phyloP scores from a whole-genome alignment of 2,113 vertebrate genomes.

The Phrynosoma blainvillii region DNA sequence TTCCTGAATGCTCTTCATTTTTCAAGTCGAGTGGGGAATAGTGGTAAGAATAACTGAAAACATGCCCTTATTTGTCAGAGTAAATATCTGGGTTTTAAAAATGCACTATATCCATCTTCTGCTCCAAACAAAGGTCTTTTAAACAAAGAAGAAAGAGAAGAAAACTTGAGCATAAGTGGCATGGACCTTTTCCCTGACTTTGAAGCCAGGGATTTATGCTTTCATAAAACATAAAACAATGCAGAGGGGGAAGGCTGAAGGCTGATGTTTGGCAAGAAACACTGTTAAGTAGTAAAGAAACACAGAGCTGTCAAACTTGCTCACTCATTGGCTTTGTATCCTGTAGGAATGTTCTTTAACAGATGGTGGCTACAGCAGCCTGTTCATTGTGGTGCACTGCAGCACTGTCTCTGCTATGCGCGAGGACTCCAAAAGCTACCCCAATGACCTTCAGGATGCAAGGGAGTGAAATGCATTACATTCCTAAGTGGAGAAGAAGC shows the following conservation, averaged over 20 bases:
- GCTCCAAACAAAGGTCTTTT: neutral
- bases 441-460: neutral
- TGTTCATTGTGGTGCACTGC: neutral
- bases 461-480: slow-evolving; percentile 28
- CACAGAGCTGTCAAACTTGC: neutral
- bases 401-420: neutral
- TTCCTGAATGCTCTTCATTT: neutral
- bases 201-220: neutral
- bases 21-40: neutral
- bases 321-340: neutral
- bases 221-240: slow-evolving; percentile 11
- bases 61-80: neutral
- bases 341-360: neutral
- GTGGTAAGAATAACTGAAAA: neutral
- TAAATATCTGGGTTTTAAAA: slow-evolving; percentile 15
- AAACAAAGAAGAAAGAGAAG: neutral
- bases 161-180: neutral
- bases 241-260: neutral
- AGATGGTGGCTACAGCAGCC: neutral
- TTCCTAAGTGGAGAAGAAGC: neutral
- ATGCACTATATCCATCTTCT: neutral
- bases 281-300: neutral
- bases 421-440: neutral
- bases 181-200: neutral
- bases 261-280: neutral